Evolutionary conservation across 2,888 invertebrate genomes (phyloP), one percentile per base, ranked within the genome.

Genomic region (Dynastes hyllus): DNA sequence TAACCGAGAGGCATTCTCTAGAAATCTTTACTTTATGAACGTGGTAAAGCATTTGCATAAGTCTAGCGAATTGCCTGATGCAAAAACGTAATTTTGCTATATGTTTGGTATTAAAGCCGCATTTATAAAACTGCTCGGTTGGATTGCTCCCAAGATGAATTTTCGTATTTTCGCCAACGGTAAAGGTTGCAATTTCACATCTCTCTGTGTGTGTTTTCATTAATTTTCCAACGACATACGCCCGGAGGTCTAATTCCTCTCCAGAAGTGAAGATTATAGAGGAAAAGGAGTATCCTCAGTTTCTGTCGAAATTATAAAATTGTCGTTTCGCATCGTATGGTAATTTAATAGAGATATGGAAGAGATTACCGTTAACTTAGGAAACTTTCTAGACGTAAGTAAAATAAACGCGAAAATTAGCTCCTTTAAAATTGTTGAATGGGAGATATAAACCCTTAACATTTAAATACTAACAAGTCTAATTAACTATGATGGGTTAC

Each of bases 61-160:
- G 37, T 66, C 40, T 32, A 40, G n/a, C 40, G 40, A 66, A 66
- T n/a, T 66, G 5, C 40, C 37, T 13, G 66, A 11, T 32, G 40
- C 66, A 66, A 40, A 66, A 66, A 37, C 40, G 16, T 66, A 66
- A 66, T 66, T 66, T 66, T 13, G 37, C n/a, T 16, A 37, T 32
- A 45, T 55, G 55, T n/a, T 16, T 1, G 8, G 40, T 66, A 66
- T 37, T 37, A 40, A 66, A 66, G 37, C 40, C n/a, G 40, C 66
- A 66, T 66, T 40, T 16, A 40, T 66, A 40, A 66, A 40, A 66
- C n/a, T 66, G 22, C 37, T 40, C 40, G 66, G 66, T 66, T 66
- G 66, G 66, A 16, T 66, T 32, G 32, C 37, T 65, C 65, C 6
- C 40, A 65, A 65, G 65, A 65, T 65, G 66, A 45, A 66, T 40